Base-by-base conservation (phyloP, 2,888 invertebrate genomes). In the Callimorpha dominula region DNA sequence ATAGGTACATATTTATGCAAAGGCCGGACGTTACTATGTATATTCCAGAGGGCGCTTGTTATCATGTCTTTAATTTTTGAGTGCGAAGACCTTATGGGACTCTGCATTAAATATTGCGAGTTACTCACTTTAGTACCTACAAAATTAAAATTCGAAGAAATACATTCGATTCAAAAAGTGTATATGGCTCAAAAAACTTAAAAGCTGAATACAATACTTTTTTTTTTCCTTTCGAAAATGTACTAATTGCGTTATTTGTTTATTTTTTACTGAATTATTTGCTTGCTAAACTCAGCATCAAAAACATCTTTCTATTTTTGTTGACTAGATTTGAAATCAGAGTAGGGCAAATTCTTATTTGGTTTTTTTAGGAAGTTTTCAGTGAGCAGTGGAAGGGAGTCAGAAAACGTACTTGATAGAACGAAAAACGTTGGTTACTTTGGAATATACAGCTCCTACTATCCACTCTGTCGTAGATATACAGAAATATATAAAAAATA, bases 51-150 rank as follows among this genome's bases (percentile, higher is more conserved):
- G 40, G 50, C 40, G 31, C 65, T 17, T 50, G 40, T 40, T 40
- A 9, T 20, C 65, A n/a, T 17, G 17, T 50, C 40, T 65, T 65
- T 11, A 65, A 65, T 65, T 65, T 65, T 65, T 65, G 9, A 65
- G 65, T 40, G 5, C 8, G 31, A 50, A 31, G 14, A 17, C 40
- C 65, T 31, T 65, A 65, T 50, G 65, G 40, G 31, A 40, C 65
- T 50, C 49, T 50, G 50, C 17, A 31, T 65, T 5, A 50, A 50
- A 50, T 50, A 65, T 50, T 40, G 50, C 1, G 31, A 65, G 17
- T 40, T 7, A 50, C 15, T 17, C 9, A 31, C 31, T 65, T 40
- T 60, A 31, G 31, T 31, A 46, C 43, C 31, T 65, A 65, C 31
- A 40, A 40, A 31, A 50, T 50, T 17, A 65, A 50, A 15, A 50